Conservation (phyloP, 2,797 vertebrate species). For the Poeciliopsis paucimaculata region DNA sequence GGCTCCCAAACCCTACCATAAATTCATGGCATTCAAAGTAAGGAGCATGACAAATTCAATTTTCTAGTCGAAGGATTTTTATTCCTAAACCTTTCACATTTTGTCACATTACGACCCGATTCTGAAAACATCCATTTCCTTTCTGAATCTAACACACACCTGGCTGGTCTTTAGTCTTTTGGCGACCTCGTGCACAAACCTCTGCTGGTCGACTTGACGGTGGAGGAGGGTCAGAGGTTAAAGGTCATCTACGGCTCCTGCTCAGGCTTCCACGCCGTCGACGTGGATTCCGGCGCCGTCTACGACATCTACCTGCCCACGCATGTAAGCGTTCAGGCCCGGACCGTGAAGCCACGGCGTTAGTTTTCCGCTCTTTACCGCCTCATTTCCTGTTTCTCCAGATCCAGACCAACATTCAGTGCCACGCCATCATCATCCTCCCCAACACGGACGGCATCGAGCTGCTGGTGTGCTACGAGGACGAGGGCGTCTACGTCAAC, state of each 20-base stretch:
- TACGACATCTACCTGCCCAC: slow-evolving; percentile 91
- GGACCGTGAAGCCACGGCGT: accelerated
- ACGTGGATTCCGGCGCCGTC: slow-evolving; percentile 92
- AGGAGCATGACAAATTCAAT: background rate
- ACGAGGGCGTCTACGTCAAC: slow-evolving; percentile 93
- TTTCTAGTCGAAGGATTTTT: background rate
- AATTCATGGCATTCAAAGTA: slow-evolving; percentile 97
- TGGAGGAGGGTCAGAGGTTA: slow-evolving; percentile 92
- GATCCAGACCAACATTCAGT: slow-evolving; percentile 91
- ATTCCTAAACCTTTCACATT: background rate
- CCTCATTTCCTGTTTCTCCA: slow-evolving; percentile 24
- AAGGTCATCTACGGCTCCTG: slow-evolving; percentile 93
- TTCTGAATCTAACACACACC: background rate
- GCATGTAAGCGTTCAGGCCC: slow-evolving; percentile 56
- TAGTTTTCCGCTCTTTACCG: background rate
- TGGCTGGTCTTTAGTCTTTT: slow-evolving; percentile 82
- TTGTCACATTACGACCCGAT: background rate
- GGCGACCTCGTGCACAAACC: slow-evolving; percentile 91
- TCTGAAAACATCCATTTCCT: background rate
- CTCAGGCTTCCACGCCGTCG: slow-evolving; percentile 91
- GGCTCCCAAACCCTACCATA: slow-evolving; percentile 94
- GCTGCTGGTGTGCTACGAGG: slow-evolving; percentile 93
- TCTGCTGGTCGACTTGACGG: slow-evolving; percentile 90
- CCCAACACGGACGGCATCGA: slow-evolving; percentile 91
- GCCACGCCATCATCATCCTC: slow-evolving; percentile 92